phyloP scores from a whole-genome alignment of 1,140 invertebrate species.

The Batillaria attramentaria region DNA sequence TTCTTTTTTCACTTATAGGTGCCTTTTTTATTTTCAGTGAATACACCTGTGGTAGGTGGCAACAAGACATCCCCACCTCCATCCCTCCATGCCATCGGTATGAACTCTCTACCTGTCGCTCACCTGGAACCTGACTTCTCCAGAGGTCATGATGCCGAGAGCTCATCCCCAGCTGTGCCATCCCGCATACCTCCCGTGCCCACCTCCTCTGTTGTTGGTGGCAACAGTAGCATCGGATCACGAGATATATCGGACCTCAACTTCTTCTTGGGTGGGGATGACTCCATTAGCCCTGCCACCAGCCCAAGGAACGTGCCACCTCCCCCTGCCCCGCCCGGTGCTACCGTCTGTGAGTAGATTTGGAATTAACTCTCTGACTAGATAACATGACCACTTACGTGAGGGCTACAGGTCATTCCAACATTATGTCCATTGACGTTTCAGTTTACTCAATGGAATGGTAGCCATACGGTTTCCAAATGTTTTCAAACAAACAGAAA shows the following conservation, averaged over 20 bases:
- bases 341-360: conserved; percentile 60
- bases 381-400: no score
- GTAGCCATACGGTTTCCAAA: no score
- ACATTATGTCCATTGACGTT: no score
- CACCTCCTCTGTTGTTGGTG: not conserved
- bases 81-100: not conserved
- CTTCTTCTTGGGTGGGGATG: conserved; percentile 39
- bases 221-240: not conserved
- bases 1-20: no score
- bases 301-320: conserved; percentile 60
- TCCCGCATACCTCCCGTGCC: not conserved
- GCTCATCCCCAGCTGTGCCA: not conserved
- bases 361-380: no score
- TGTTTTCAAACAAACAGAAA: no score
- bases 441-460: no score
- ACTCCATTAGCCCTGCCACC: conserved; percentile 47
- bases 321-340: conserved; percentile 63
- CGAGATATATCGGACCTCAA: conserved; percentile 23
- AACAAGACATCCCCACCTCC: conserved; percentile 18
- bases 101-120: not conserved
- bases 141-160: not conserved
- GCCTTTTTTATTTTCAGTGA: conserved; percentile 3
- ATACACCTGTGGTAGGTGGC: not conserved
- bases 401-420: no score
- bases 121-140: conserved; percentile 27